Evolutionary conservation across 2,797 vertebrate genomes (phyloP), one percentile per base, ranked within the genome.

Genomic region (Clangula hyemalis): DNA sequence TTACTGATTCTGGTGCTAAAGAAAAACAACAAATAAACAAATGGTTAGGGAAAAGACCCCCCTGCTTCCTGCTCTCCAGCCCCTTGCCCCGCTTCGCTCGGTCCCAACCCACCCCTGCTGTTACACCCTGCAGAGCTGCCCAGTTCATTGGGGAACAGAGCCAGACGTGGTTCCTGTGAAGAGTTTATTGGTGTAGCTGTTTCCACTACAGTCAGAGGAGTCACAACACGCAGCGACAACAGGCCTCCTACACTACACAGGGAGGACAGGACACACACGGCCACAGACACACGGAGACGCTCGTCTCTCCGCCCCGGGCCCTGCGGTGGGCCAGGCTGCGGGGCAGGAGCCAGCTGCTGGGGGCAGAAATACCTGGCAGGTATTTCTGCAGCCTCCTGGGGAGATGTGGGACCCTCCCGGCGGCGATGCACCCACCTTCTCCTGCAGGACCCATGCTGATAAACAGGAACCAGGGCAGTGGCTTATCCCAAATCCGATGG

Each of bases 151-250:
- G 30, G 36, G 13, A 77, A 66, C 0, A 0, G 62, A 73, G 62
- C 20, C 39, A 6, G 36, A 60, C 12, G 6, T 10, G 6, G 61
- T 76, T 96, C 89, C 92, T 94, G 85, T 96, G 91, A 94, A 91
- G 87, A 87, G 74, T 97, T 97, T 97, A 97, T 96, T 97, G 94
- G 88, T 96, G 96, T 87, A 97, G 93, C 89, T 94, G 94, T 94
- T 97, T 93, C 89, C 95, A 96, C 91, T 97, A 97, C 95, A 94
- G 87, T 96, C 91, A 91, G 95, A 94, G 75, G 85, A 96, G 92
- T 91, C 94, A 96, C 95, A 95, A 97, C 85, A 91, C 94, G 94
- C 93, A 95, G 96, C 72, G 34, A 95, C 90, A 89, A 96, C 85
- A 95, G 93, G 94, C 95, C 93, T 94, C 95, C 95, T 97, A 94